phyloP scores from a whole-genome alignment of 2,888 invertebrate species.

The Drosophila melanosoma region DNA sequence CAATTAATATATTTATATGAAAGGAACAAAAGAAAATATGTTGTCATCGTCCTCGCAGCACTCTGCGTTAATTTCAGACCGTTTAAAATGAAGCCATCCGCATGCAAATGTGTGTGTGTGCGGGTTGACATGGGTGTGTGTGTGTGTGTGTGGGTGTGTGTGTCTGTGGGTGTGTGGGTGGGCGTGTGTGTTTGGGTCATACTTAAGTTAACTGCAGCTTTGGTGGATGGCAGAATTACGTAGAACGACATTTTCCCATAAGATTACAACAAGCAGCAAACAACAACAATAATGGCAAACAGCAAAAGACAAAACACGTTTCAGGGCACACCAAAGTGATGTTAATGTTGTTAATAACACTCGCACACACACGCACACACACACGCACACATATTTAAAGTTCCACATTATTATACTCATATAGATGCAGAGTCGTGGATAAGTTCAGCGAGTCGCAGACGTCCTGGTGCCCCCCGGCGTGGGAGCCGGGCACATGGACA shows the following conservation, averaged over 20 bases:
- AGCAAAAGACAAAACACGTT: constrained; percentile 45
- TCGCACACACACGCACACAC: constrained; percentile 20
- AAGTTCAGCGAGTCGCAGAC: constrained; percentile 4
- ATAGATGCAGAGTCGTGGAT: constrained; percentile 1
- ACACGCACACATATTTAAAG: constrained; percentile 7
- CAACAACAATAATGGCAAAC: constrained; percentile 20
- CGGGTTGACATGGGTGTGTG: constrained; percentile 10
- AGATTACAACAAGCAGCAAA: constrained; percentile 46
- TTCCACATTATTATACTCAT: neutral
- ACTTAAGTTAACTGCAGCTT: constrained; percentile 32
- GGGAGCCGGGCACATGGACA: constrained; percentile 51
- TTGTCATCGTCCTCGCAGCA: constrained; percentile 23
- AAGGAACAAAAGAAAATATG: constrained; percentile 36
- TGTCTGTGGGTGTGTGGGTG: neutral
- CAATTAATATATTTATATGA: constrained; percentile 58
- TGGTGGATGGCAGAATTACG: constrained; percentile 8
- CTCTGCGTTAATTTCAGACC: constrained; percentile 17
- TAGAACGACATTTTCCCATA: constrained; percentile 39
- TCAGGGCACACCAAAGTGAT: constrained; percentile 74
- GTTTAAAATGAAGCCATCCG: constrained; percentile 47
- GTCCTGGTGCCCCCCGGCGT: neutral
- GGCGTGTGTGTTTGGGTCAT: constrained; percentile 17
- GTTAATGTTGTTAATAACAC: constrained; percentile 75
- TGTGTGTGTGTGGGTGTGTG: constrained; percentile 12
- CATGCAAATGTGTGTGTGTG: constrained; percentile 28